Evolutionary conservation across 2,888 invertebrate genomes (phyloP).

Genomic region (Uropetala carovei): DNA sequence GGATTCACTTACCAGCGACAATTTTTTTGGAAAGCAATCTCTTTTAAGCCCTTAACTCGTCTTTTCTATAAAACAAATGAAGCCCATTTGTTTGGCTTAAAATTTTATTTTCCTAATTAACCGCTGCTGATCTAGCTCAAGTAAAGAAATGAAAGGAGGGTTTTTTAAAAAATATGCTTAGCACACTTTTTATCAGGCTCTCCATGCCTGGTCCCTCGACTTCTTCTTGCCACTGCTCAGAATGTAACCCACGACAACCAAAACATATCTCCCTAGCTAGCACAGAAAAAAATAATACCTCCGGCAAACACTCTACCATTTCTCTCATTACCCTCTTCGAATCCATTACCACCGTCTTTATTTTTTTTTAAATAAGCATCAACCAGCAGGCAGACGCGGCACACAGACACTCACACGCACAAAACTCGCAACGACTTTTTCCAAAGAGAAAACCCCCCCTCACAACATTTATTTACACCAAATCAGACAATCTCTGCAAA

Average conservation of each 20-base stretch:
- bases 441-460: slow-evolving; percentile 18
- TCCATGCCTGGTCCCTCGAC: not conserved
- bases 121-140: slow-evolving; percentile 41
- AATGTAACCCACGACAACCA: not conserved
- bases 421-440: slow-evolving; percentile 18
- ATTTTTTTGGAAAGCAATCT: slow-evolving; percentile 43
- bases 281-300: slow-evolving; percentile 47
- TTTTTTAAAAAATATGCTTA: not conserved
- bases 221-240: slow-evolving; percentile 6
- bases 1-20: slow-evolving; percentile 54
- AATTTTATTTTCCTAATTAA: not conserved
- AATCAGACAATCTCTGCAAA: slow-evolving; percentile 20
- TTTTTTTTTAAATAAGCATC: not conserved
- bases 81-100: not conserved
- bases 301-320: slow-evolving; percentile 36
- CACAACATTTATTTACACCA: slow-evolving; percentile 50
- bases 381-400: slow-evolving; percentile 24
- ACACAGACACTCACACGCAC: slow-evolving; percentile 7
- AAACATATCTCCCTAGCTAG: not conserved
- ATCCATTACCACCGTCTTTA: slow-evolving; percentile 1
- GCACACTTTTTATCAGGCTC: slow-evolving; percentile 47
- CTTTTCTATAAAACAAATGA: slow-evolving; percentile 10
- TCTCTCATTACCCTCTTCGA: slow-evolving; percentile 32
- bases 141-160: slow-evolving; percentile 33
- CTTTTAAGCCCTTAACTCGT: slow-evolving; percentile 26